phyloP scores from a whole-genome alignment of 2,113 vertebrate genomes.

The Syrmaticus mikado region DNA sequence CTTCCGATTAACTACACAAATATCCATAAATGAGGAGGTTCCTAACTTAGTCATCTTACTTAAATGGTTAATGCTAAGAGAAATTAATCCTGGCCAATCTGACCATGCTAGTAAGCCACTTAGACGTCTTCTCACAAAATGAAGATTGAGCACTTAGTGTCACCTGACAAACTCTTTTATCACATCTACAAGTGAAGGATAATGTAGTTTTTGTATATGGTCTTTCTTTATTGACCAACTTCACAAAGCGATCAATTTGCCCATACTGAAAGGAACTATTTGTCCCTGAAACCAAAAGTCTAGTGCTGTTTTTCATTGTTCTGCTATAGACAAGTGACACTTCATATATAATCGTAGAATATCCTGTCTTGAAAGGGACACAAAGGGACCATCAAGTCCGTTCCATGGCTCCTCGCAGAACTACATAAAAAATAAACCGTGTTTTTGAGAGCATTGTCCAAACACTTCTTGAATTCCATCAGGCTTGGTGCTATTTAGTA shows the following conservation, averaged over 20 bases:
- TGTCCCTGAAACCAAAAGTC: neutral
- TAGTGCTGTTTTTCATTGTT: neutral
- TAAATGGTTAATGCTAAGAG: neutral
- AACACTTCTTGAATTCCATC: neutral
- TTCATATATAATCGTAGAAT: neutral
- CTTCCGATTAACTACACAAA: neutral
- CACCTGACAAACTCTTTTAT: neutral
- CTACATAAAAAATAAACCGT: neutral
- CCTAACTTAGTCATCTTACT: neutral
- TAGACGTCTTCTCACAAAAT: neutral
- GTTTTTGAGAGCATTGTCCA: neutral
- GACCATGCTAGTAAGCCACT: neutral
- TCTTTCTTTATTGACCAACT: neutral
- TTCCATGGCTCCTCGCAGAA: neutral
- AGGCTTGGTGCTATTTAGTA: neutral
- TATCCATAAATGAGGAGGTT: neutral
- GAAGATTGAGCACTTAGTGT: neutral
- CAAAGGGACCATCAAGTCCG: neutral
- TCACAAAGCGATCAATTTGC: neutral
- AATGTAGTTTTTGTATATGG: no score
- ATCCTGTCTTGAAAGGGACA: neutral
- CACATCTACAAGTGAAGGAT: neutral
- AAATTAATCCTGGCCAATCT: neutral
- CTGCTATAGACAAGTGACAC: neutral
- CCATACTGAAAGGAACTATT: neutral